Base-by-base conservation (phyloP, 2,797 vertebrate genomes). In the Acropternis orthonyx region DNA sequence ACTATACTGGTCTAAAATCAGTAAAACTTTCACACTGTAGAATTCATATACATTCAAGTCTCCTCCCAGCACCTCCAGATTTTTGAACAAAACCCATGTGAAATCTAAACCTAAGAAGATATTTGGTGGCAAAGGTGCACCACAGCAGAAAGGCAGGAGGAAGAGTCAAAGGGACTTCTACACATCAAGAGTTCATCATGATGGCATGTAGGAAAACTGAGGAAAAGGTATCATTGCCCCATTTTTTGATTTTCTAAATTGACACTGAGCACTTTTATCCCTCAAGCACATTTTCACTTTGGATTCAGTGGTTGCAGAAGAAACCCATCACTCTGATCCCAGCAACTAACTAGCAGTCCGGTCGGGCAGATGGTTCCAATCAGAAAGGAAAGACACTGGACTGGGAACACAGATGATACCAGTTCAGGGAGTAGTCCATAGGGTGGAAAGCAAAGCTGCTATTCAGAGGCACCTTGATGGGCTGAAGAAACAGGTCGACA, bases 101-200 rank as follows among this genome's bases (percentile, higher is more conserved):
- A 44, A 32, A n/a, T 44, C 41, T 65, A 22, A 18, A 73, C 26
- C 69, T 16, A 44, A 36, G 52, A 62, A 76, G 9, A 32, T 46
- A 37, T 15, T 59, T 55, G 41, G 17, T 52, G 65, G 51, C 37
- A 41, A 62, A 81, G 43, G 27, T 48, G 54, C 34, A 85, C 17
- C n/a, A 79, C 59, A 81, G 80, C 15, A 67, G 69, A 67, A 71
- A 68, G 65, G 30, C 6, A 58, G 21, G 9, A 37, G 36, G 18
- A 56, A 58, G 23, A 15, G 10, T 23, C 44, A 43, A 41, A 80
- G n/a, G 19, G 39, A 49, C 43, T 63, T 62, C 24, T 39, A 19
- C 24, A 14, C 61, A 48, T 18, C 12, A 49, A 37, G 27, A 1
- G 1, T n/a, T 63, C 3, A 1, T 63, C 3, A 1, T 55, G 36